Percentiles rank a stretch among this genome's conserved stretches.
Evolutionary conservation across 2,113 vertebrate genomes (phyloP).

Genomic region (Crocuta crocuta): DNA sequence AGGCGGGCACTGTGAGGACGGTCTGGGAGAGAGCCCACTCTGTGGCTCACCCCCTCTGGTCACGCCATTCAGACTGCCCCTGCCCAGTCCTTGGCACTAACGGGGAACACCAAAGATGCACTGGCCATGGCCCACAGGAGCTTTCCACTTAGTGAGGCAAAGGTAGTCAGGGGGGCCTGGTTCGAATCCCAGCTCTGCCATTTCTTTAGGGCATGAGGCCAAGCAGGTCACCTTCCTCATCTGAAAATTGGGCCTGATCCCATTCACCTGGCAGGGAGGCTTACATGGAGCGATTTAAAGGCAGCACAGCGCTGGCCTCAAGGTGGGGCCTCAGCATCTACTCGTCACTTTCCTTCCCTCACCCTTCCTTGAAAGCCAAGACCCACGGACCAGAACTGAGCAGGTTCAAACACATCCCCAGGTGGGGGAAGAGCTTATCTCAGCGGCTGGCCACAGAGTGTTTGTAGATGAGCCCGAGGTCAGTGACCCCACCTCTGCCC

Average conservation of each 20-base stretch:
- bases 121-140: background rate
- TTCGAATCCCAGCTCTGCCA: background rate
- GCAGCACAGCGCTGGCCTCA: background rate
- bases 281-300: background rate
- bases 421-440: background rate
- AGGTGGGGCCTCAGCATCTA: background rate
- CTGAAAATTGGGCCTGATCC: background rate
- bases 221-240: background rate
- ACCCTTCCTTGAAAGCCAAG: background rate
- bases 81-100: background rate
- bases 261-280: background rate
- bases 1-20: background rate
- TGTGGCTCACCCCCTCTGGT: background rate
- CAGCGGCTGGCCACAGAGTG: background rate
- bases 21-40: background rate
- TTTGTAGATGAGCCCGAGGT: constrained; percentile 42
- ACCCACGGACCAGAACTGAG: background rate
- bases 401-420: background rate
- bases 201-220: background rate
- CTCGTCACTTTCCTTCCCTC: background rate
- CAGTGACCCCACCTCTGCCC: background rate
- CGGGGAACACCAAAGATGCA: background rate
- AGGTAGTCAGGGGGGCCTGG: background rate
- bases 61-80: fast-evolving
- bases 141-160: background rate